Evolutionary conservation across 2,797 vertebrate species (phyloP), one percentile per base, ranked within the genome.

Genomic region (Bradypus variegatus): DNA sequence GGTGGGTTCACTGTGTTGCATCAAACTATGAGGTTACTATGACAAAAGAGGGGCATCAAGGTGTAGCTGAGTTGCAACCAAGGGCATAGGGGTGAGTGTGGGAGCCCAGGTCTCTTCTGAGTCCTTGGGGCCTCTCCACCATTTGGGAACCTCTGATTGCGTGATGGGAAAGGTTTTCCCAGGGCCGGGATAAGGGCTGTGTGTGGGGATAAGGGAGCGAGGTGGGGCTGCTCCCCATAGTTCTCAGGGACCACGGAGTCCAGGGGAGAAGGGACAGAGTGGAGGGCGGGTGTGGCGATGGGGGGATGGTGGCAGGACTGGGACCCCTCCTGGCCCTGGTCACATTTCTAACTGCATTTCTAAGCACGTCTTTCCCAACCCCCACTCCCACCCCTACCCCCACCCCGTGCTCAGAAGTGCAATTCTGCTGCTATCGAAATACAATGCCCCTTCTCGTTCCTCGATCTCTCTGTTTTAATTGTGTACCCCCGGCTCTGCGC

Each of bases 381-480:
- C 41, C 41, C 41, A 45, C 41, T 45, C 41, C 41, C 83, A 93
- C 69, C 77, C 93, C 86, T 77, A 67, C 85, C 45, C 69, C 88
- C 55, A 84, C 93, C 69, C 0, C 0, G 36, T 93, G 94, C 86
- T 97, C 79, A 86, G 93, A 97, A 97, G 94, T 95, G 96, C 95
- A 96, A 96, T 97, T 96, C 97, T 89, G 0, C 96, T 79, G 83
- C 96, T 96, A 93, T 96, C 96, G 96, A 97, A 94, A 96, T 96
- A 97, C 97, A 96, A 96, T 93, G 96, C 91, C 91, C 93, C 94
- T 97, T 95, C 96, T 95, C 95, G 97, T 79, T 48, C 79, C 88
- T 96, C 86, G 80, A 91, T 96, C 94, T 94, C 95, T 92, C 94
- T 75, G 92, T 96, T 96, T 97, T 98, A 97, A 97, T 97, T 96